These are phyloP conservation scores for Meliscaeva auricollis DNA, from an alignment of 2,888 invertebrate species.

Conservation along the genomic window DNA sequence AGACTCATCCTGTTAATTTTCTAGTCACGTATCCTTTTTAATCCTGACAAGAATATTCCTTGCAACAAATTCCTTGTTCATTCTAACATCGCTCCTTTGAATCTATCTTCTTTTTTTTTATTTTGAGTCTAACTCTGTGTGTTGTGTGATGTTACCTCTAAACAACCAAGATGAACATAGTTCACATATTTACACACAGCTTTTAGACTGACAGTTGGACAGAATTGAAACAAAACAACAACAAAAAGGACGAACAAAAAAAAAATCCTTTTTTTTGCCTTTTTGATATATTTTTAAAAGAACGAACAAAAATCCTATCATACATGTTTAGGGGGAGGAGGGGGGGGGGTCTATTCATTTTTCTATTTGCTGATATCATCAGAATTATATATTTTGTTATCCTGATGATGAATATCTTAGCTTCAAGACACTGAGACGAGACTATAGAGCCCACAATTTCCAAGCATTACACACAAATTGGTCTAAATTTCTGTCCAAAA, in stretches of 20 bases:
- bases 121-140: neutral
- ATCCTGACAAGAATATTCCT: conserved; percentile 84
- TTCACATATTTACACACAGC: conserved; percentile 61
- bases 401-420: neutral
- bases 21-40: conserved; percentile 84
- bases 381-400: conserved; percentile 7
- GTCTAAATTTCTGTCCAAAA: neutral
- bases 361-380: conserved; percentile 68
- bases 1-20: conserved; percentile 81
- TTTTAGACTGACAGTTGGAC: conserved; percentile 60
- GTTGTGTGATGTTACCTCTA: conserved; percentile 62
- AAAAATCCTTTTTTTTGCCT: conserved; percentile 37
- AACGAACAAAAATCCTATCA: conserved; percentile 6
- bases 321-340: conserved; percentile 1
- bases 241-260: conserved; percentile 26
- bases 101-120: conserved; percentile 26
- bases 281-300: conserved; percentile 14
- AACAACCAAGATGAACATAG: conserved; percentile 74
- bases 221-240: conserved; percentile 51
- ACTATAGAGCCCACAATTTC: neutral
- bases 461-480: neutral
- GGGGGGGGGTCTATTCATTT: conserved; percentile 66
- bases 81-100: conserved; percentile 33
- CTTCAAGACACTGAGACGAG: neutral
- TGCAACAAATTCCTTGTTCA: conserved; percentile 79